Percentiles rank a stretch among this genome's conserved stretches.
These are phyloP conservation scores for Tinamus major DNA, from an alignment of 2,797 vertebrate genomes.

Conservation along the genomic window DNA sequence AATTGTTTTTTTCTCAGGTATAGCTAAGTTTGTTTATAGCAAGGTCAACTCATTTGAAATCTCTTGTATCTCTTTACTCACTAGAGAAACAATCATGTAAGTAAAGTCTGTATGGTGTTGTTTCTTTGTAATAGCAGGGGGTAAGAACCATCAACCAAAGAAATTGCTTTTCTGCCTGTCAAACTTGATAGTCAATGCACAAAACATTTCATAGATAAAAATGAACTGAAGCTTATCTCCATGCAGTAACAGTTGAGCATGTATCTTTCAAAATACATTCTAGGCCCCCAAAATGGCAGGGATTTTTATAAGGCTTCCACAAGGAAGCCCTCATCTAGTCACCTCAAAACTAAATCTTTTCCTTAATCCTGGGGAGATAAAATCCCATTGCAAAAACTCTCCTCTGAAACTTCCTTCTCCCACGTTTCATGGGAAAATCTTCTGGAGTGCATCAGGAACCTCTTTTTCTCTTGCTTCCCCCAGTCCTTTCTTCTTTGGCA, in stretches of 20 bases:
- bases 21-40: constrained; percentile 28
- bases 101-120: background rate
- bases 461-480: background rate
- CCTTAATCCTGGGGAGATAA: background rate
- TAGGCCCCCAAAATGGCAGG: background rate
- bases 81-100: constrained; percentile 23
- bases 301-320: background rate
- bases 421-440: background rate
- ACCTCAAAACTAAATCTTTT: background rate
- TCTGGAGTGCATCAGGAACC: background rate
- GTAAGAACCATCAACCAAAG: constrained; percentile 3
- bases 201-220: constrained; percentile 49
- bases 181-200: constrained; percentile 43
- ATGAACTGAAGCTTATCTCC: constrained; percentile 40
- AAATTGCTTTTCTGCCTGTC: constrained; percentile 39
- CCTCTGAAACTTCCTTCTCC: background rate
- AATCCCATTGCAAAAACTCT: background rate
- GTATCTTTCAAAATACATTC: background rate
- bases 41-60: constrained; percentile 38
- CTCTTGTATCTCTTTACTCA: constrained; percentile 9
- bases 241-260: background rate
- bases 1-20: constrained; percentile 40
- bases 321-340: background rate
- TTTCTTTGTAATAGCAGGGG: constrained; percentile 1
- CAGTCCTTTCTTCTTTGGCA: background rate